These are phyloP conservation scores for Phataginus tetradactyla DNA, from an alignment of 2,797 vertebrate species.

Conservation along the genomic window DNA sequence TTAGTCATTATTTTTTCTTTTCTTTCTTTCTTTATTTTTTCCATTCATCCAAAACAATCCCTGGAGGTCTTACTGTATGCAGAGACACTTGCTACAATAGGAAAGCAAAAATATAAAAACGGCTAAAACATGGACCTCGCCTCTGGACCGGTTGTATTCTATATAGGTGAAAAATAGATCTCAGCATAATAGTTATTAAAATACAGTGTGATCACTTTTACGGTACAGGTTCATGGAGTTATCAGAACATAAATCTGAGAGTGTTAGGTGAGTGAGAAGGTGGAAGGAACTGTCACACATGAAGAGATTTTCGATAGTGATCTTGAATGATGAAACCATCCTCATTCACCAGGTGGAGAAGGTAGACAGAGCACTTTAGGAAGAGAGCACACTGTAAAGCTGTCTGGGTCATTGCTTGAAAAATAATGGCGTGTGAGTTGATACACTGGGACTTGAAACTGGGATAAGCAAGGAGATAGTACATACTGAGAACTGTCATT, in stretches of 20 bases:
- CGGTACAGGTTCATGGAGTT: not conserved
- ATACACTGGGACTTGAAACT: not conserved
- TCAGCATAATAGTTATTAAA: not conserved
- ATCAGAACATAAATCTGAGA: not conserved
- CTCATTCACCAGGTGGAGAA: not conserved
- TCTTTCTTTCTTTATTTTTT: not conserved
- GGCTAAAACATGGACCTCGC: not conserved
- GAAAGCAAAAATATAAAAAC: not conserved
- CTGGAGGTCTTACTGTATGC: not conserved
- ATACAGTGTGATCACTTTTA: not conserved
- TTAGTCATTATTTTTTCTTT: not conserved
- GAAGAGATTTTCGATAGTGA: conserved; percentile 21
- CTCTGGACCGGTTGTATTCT: not conserved
- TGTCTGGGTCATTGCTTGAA: not conserved
- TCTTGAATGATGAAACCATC: not conserved
- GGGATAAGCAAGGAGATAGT: not conserved
- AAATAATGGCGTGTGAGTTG: not conserved
- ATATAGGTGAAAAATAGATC: not conserved
- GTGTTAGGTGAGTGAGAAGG: not conserved
- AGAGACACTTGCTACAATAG: not conserved
- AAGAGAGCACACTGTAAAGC: not conserved
- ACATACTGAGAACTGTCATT: not conserved
- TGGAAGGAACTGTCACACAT: not conserved
- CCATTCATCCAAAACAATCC: not conserved
- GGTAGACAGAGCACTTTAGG: not conserved